These are phyloP conservation scores for Anthrax anthrax DNA, from an alignment of 2,888 invertebrate genomes.

Conservation along the genomic window DNA sequence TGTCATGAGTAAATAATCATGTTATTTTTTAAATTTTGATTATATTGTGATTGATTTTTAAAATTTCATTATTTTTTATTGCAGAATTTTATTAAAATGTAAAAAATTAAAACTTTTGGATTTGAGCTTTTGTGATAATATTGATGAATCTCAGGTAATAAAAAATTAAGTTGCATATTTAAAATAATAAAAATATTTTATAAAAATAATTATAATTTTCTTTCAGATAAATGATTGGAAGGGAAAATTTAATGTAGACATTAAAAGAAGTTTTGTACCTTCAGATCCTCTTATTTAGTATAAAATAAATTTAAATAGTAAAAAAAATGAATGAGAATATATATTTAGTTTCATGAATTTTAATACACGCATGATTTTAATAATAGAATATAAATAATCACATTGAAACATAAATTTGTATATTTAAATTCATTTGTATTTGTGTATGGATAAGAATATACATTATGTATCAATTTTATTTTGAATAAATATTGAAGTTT, in stretches of 20 bases:
- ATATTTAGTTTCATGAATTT: no score
- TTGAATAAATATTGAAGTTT: no score
- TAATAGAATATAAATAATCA: no score
- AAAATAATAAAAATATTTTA: no score
- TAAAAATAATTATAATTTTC: slow-evolving; percentile 1
- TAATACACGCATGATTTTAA: no score
- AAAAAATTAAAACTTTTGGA: slow-evolving; percentile 61
- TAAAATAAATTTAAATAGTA: no score
- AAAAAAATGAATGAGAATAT: no score
- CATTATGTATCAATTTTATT: no score
- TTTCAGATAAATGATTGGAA: slow-evolving; percentile 23
- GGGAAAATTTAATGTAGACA: slow-evolving; percentile 24
- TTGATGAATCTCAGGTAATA: slow-evolving; percentile 50
- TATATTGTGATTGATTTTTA: neutral
- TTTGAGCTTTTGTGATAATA: slow-evolving; percentile 75
- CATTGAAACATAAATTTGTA: no score
- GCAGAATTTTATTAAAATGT: slow-evolving; percentile 51
- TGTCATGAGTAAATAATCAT: slow-evolving; percentile 41
- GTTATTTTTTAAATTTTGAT: neutral
- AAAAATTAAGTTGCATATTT: neutral
- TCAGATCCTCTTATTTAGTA: slow-evolving; percentile 12
- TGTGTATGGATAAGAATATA: no score
- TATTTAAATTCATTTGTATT: no score
- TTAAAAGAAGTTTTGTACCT: slow-evolving; percentile 24
- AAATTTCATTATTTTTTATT: slow-evolving; percentile 18